Percentiles rank a stretch among this genome's conserved stretches.
Evolutionary conservation across 2,888 invertebrate genomes (phyloP).

Genomic region (Zaprionus bogoriensis): DNA sequence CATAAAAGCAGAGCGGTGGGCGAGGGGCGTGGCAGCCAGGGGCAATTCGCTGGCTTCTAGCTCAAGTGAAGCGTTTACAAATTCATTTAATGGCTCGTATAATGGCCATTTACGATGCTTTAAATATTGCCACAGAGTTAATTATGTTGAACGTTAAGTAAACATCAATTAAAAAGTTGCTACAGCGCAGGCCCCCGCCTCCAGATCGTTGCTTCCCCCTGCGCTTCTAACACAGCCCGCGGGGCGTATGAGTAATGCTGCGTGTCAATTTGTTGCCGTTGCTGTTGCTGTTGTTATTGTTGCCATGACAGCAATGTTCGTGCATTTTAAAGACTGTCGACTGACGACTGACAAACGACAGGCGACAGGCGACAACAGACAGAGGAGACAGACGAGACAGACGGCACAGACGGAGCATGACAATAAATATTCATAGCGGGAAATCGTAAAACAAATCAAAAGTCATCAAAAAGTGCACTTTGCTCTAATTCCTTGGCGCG

Average conservation of each 20-base stretch:
- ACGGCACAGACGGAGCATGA: constrained; percentile 46
- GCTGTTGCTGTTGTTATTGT: constrained; percentile 33
- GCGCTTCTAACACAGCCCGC: constrained; percentile 11
- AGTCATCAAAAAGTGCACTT: constrained; percentile 77
- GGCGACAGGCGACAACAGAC: constrained; percentile 13
- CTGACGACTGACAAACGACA: constrained; percentile 24
- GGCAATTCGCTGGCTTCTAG: constrained; percentile 45
- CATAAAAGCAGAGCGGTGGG: constrained; percentile 18
- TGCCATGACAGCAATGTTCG: constrained; percentile 62
- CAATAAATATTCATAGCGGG: constrained; percentile 76
- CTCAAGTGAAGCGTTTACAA: constrained; percentile 73
- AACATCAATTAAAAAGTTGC: constrained; percentile 76
- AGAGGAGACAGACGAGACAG: constrained; percentile 7
- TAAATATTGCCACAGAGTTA: constrained; percentile 76
- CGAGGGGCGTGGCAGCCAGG: background rate
- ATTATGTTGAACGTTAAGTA: constrained; percentile 76
- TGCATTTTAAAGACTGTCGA: constrained; percentile 71
- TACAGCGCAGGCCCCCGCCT: background rate
- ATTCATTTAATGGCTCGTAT: constrained; percentile 76
- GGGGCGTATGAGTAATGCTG: constrained; percentile 56
- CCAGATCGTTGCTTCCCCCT: background rate
- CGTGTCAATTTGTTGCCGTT: constrained; percentile 48
- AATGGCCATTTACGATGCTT: constrained; percentile 73
- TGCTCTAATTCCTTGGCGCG: constrained; percentile 64
- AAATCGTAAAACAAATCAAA: constrained; percentile 76